Evolutionary conservation across 2,797 vertebrate genomes (phyloP), one percentile per base, ranked within the genome.

Genomic region (Xerus rutilus): DNA sequence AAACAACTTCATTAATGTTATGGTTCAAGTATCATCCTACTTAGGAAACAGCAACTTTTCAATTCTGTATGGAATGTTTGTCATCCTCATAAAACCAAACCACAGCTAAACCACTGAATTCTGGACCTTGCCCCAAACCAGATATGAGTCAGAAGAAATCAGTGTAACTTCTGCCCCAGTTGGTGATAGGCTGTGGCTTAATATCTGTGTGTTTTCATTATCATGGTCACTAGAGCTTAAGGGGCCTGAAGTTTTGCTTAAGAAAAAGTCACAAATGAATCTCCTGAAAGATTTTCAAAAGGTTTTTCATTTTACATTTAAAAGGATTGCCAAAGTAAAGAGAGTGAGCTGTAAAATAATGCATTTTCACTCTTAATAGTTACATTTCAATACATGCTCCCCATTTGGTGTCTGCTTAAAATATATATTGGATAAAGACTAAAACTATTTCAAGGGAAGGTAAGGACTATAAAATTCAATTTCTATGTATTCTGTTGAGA

Each of bases 231-330:
- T 88, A 54, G 65, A 78, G 23, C n/a, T 64, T 14, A 92, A 12
- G 9, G 4, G 12, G 57, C 65, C 84, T 54, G 13, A 93, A 57
- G 85, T 28, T 72, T 82, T 69, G 47, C 23, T 90, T 57, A 72
- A 95, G 76, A 91, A 54, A 97, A 96, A 76, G 77, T 95, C 81
- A 67, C n/a, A 49, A 59, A 30, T 62, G 47, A 95, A 62, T 67
- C 91, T 77, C 35, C 30, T 73, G 47, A 94, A 86, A 86, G 43
- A 70, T 32, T 89, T 95, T 72, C 76, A 78, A 76, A 70, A 65
- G 4, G 10, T 64, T 93, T 94, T 96, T 32, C 57, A 77, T 43
- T 89, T 89, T 72, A 95, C 8, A 17, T 67, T 67, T 28, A 49
- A 59, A 70, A 32, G 47, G 20, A 76, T 32, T 59, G 35, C 8